Conservation (phyloP, 2,888 invertebrate genomes). For the Netelia melanura region DNA sequence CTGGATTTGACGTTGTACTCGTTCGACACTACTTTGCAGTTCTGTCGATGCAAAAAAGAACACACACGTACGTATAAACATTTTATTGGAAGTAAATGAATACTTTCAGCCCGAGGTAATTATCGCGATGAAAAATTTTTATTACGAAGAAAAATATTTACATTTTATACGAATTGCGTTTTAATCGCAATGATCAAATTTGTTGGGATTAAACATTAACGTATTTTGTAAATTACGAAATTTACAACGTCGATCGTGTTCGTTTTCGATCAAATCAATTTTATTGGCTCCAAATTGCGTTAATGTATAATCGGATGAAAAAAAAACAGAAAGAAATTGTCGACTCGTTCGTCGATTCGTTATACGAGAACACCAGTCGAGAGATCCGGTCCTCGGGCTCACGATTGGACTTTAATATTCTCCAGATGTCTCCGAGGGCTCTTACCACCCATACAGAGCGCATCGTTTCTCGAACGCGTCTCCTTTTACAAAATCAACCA, state of each 20-base stretch:
- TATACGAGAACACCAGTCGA: conserved; percentile 14
- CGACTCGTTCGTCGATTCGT: conserved; percentile 7
- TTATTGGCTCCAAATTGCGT: too few species aligned
- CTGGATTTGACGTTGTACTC: conserved; percentile 23
- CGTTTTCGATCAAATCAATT: too few species aligned
- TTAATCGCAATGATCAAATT: too few species aligned
- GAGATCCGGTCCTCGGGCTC: conserved; percentile 25
- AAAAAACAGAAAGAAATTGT: neutral
- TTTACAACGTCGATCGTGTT: too few species aligned
- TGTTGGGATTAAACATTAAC: too few species aligned
- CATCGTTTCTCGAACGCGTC: conserved; percentile 29
- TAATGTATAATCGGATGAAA: too few species aligned
- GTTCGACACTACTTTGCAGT: conserved; percentile 8
- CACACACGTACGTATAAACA: neutral
- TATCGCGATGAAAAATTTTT: conserved; percentile 38
- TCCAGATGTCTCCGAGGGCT: conserved; percentile 68
- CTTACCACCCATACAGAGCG: conserved; percentile 56
- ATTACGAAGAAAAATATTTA: neutral
- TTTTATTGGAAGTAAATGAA: conserved; percentile 9
- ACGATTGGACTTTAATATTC: conserved; percentile 62
- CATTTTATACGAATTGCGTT: too few species aligned
- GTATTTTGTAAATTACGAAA: too few species aligned
- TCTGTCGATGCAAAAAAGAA: neutral
- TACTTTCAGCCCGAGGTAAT: conserved; percentile 20
- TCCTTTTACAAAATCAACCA: conserved; percentile 56